phyloP scores from a whole-genome alignment of 2,797 vertebrate genomes.

The Molossus alvarezi region DNA sequence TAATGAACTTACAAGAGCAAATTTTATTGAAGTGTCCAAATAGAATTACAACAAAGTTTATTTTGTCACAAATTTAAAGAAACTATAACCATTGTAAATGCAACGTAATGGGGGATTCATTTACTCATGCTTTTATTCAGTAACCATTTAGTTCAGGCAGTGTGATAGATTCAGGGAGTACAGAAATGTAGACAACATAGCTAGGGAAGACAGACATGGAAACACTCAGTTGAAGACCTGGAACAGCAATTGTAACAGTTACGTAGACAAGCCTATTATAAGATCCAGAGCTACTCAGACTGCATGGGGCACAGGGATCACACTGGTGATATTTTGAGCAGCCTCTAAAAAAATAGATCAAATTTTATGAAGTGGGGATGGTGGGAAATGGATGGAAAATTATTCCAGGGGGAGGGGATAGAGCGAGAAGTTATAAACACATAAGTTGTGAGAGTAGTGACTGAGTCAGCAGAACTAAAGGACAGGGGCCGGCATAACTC shows the following conservation, averaged over 20 bases:
- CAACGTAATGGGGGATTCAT: neutral
- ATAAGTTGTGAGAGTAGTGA: neutral
- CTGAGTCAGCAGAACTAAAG: neutral
- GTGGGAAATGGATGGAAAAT: neutral
- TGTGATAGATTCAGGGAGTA: too few relatives aligned
- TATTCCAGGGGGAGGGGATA: neutral
- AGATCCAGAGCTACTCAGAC: neutral
- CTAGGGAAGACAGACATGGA: neutral
- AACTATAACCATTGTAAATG: neutral
- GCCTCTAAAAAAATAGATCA: neutral
- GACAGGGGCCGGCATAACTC: neutral
- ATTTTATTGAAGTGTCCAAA: neutral
- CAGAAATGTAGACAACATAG: neutral
- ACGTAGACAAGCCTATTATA: neutral
- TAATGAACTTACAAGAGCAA: neutral
- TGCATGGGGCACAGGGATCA: neutral
- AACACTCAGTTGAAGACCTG: neutral
- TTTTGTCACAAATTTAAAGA: slow-evolving; percentile 56
- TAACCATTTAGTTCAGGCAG: neutral
- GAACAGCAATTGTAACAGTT: neutral
- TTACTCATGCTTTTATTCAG: neutral
- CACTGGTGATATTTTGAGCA: neutral
- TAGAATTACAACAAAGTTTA: neutral
- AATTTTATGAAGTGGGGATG: neutral
- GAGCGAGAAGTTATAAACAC: neutral